A percentile compares a stretch with the other conserved stretches of the same genome.
Evolutionary conservation across 2,113 vertebrate genomes (phyloP).

Genomic region (Zosterops lateralis): DNA sequence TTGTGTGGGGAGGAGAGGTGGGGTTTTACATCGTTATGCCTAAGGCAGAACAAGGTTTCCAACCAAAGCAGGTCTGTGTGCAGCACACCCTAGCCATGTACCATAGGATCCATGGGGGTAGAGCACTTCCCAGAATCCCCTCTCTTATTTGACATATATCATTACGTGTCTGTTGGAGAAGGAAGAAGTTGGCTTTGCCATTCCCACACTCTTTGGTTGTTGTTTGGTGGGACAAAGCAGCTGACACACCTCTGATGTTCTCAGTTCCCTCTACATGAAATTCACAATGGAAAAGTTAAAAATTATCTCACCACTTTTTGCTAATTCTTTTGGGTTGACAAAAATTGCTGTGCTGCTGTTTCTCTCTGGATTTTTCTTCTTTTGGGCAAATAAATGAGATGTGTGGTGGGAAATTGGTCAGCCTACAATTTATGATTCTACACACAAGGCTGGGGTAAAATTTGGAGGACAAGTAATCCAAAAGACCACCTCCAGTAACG

Average conservation of each 20-base stretch:
- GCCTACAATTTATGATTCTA: not conserved
- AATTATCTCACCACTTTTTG: not conserved
- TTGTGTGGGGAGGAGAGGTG: not conserved
- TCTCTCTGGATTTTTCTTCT: not conserved
- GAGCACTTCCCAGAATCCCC: not conserved
- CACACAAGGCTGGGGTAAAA: not conserved
- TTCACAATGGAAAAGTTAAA: not conserved
- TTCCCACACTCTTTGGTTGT: not conserved
- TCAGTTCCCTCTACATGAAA: not conserved
- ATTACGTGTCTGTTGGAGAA: not conserved
- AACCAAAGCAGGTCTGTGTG: not conserved
- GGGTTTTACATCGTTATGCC: not conserved
- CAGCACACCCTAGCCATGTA: rapidly evolving
- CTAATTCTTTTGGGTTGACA: not conserved
- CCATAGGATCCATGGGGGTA: rapidly evolving
- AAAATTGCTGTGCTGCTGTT: not conserved
- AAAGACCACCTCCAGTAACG: not conserved
- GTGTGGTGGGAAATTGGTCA: not conserved
- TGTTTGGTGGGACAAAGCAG: not conserved
- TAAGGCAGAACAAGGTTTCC: not conserved
- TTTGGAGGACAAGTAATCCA: not conserved
- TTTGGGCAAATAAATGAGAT: not conserved
- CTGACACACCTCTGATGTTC: not conserved
- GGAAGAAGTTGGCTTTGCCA: not conserved
- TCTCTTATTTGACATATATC: not conserved